These are phyloP conservation scores for Pediacus dermestoides DNA, from an alignment of 2,888 invertebrate species.

Conservation along the genomic window DNA sequence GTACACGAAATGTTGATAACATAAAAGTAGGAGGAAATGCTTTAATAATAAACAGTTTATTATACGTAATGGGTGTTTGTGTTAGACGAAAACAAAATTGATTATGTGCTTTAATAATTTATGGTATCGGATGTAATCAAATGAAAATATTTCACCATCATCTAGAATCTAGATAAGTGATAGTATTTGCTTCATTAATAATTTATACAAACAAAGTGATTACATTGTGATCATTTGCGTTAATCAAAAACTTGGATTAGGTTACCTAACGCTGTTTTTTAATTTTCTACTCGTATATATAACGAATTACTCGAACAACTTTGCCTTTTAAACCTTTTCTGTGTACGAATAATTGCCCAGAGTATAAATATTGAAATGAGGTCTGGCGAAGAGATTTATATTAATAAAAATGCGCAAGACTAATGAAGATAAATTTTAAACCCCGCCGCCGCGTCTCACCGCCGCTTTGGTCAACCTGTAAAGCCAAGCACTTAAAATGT, in stretches of 20 bases:
- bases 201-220: too few relatives aligned
- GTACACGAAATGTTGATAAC: slow-evolving; percentile 1
- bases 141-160: too few relatives aligned
- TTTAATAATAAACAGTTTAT: slow-evolving; percentile 8
- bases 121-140: neutral
- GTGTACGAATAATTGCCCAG: neutral
- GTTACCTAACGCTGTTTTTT: too few relatives aligned
- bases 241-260: too few relatives aligned
- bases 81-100: slow-evolving; percentile 4
- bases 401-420: slow-evolving; percentile 19
- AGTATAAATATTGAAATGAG: slow-evolving; percentile 24
- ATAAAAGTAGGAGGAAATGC: neutral
- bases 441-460: too few relatives aligned
- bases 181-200: too few relatives aligned
- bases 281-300: too few relatives aligned
- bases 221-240: too few relatives aligned
- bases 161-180: too few relatives aligned
- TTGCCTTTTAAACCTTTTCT: slow-evolving; percentile 1
- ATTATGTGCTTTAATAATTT: slow-evolving; percentile 2
- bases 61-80: slow-evolving; percentile 5
- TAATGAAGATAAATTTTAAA: slow-evolving; percentile 25
- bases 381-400: slow-evolving; percentile 20
- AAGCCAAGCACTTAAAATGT: slow-evolving; percentile 3
- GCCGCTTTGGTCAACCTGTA: slow-evolving; percentile 1
- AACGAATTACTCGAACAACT: too few relatives aligned